These are phyloP conservation scores for Hippasteria phrygiana DNA, from an alignment of 53 echinoderm and acorn worm genomes.

Conservation along the genomic window DNA sequence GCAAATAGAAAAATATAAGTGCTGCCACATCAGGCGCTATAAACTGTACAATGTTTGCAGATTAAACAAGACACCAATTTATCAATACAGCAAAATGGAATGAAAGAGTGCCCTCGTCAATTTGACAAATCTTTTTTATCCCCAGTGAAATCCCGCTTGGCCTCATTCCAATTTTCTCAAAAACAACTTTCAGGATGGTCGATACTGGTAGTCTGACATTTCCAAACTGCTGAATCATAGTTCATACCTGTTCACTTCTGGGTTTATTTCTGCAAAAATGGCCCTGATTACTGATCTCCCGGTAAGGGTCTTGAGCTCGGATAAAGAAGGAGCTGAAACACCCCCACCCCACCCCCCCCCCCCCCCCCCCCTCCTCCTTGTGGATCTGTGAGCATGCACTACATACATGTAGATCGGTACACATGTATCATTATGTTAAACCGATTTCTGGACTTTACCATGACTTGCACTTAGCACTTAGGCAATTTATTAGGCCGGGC, in stretches of 20 bases:
- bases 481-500: not conserved
- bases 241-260: not conserved
- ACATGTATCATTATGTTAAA: not conserved
- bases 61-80: no score
- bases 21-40: no score
- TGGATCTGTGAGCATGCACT: not conserved
- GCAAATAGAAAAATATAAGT: no score
- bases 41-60: no score
- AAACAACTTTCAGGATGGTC: not conserved
- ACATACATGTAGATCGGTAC: not conserved
- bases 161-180: not conserved
- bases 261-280: not conserved
- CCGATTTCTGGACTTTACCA: conserved; percentile 4
- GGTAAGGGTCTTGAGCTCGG: not conserved
- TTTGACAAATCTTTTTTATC: no score
- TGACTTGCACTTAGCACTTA: not conserved
- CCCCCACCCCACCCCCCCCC: no score
- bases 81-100: no score
- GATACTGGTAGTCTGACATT: not conserved
- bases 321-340: not conserved
- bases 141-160: not conserved
- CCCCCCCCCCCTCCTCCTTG: no score
- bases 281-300: not conserved
- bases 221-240: not conserved
- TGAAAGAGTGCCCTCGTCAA: no score